Base-by-base conservation (phyloP, 1,140 invertebrate genomes). In the Pogonus chalceus region DNA sequence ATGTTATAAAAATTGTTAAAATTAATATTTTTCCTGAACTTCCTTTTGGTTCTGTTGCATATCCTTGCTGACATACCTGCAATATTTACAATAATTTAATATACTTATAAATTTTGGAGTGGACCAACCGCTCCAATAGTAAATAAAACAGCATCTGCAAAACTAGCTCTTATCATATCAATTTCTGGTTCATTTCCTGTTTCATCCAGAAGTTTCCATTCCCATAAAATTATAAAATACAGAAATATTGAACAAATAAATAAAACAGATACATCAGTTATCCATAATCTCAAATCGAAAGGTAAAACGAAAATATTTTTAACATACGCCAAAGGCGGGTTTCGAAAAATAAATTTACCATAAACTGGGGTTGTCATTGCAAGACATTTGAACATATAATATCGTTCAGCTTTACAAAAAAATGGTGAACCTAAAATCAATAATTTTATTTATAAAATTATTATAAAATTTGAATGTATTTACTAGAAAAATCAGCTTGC, bases 281-380 rank as follows among this genome's bases (percentile, higher is more conserved):
- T 65, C 81, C 81, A 83, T 0, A 83, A 76, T 1, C 69, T 65
- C 2, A 60, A 66, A 37, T 72, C 65, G 56, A 83, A 82, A 0
- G 80, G 79, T 39, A 81, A 56, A n/a, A 72, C 58, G 56, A 81
- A 82, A 23, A 83, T 69, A 61, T 83, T 82, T 51, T 71, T 77
- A 18, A 80, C 73, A 52, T 75, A 79, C 0, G 79, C 81, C n/a
- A 83, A 61, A 46, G 80, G 75, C 2, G 81, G 80, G 62, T 75
- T 74, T 31, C 76, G 73, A 58, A 83, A 80, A 14, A 83, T 71
- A 63, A 82, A 82, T 51, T 72, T 72, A 0, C 73, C 73, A 16
- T 76, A 51, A 0, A 76, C 78, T 7, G 72, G 73, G 7, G 76
- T 76, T 26, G 77, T 74, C 46, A 76, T 70, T 1, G 75, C 69